Evolutionary conservation across 2,888 invertebrate species (phyloP), one percentile per base, ranked within the genome.

Genomic region (Dryobotodes eremita): DNA sequence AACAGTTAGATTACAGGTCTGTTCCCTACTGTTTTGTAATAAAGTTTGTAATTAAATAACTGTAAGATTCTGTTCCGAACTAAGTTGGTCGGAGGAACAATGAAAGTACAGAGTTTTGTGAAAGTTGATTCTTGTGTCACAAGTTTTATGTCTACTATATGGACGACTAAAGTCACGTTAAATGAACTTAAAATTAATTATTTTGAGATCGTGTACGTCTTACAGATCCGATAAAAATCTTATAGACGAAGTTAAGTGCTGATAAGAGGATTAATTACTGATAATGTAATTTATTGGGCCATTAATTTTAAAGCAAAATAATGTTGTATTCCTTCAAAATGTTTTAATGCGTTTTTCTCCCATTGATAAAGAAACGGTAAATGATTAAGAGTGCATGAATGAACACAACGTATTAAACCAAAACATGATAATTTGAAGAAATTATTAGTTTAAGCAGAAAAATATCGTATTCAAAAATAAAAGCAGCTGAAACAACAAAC

Each of bases 111-210:
- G 80, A 87, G 75, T 80, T 85, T 70, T 80, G 89, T 89, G 89
- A 89, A 91, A 89, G 89, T 86, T 81, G 78, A 80, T 73, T 86
- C 80, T 89, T 83, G 81, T 82, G 77, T 78, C 85, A 78, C 73
- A 84, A 80, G 82, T 79, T 85, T 86, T 83, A 85, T 79, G 80
- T 81, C 68, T 59, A 23, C 65, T 53, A 53, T 73, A 75, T 65
- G 55, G 68, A 48, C 31, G 65, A 57, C 66, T 79, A 79, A 77
- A 77, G 71, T 55, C 85, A 86, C 84, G 83, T 85, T 88, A 88
- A 61, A 86, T 55, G 65, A 83, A 83, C 75, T 71, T 73, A 48
- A 65, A 71, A 65, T 79, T 80, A 77, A 83, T 80, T n/a, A n/a
- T n/a, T n/a, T 75, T 57, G 23, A 78, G 77, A 83, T 65, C 78